These are phyloP conservation scores for Pedetes capensis DNA, from an alignment of 2,113 vertebrate genomes.

Conservation along the genomic window DNA sequence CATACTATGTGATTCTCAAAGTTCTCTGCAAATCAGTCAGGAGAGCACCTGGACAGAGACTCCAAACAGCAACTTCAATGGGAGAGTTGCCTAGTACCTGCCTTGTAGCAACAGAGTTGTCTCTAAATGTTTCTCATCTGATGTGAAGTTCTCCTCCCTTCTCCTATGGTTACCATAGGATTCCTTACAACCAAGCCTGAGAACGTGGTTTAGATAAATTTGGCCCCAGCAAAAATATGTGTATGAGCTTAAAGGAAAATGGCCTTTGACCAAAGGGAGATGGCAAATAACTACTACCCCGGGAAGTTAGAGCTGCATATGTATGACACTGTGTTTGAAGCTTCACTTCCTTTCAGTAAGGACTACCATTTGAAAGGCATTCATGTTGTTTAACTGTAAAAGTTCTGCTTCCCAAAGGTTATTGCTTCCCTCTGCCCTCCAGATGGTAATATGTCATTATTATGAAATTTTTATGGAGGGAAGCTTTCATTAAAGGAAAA, in stretches of 20 bases:
- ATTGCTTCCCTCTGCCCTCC: background rate
- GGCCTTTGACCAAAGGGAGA: background rate
- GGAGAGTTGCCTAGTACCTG: background rate
- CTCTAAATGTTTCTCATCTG: background rate
- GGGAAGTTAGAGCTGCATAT: background rate
- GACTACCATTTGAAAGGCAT: background rate
- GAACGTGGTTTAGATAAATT: constrained; percentile 24
- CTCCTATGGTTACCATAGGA: background rate
- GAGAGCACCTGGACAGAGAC: background rate
- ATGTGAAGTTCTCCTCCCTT: constrained; percentile 11
- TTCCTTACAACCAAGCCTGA: background rate
- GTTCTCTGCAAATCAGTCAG: background rate
- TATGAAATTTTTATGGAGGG: background rate
- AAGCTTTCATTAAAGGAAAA: background rate
- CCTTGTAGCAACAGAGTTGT: background rate
- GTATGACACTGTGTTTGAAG: background rate
- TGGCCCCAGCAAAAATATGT: background rate
- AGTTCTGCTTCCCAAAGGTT: background rate
- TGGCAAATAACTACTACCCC: background rate
- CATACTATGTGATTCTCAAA: background rate
- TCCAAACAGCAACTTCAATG: background rate
- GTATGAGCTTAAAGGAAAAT: background rate
- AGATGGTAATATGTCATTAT: background rate
- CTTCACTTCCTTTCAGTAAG: background rate
- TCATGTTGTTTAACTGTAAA: background rate